Conservation (phyloP, 2,113 vertebrate genomes). For the Oceanodroma tethys region DNA sequence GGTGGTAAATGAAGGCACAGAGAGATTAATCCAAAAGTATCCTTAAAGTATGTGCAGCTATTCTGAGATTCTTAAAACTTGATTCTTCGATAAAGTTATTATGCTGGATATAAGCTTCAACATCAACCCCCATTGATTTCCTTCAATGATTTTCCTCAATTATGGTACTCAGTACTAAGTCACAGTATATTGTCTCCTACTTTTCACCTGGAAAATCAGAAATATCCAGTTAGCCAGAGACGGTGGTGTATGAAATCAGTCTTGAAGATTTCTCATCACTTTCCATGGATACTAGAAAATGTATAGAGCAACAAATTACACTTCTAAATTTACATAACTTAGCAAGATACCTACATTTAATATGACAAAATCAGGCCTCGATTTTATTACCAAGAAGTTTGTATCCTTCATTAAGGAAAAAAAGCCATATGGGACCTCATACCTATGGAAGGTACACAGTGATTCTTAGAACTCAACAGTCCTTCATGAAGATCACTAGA, state of each 20-base stretch:
- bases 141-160: not conserved
- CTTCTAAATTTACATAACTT: not conserved
- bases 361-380: not conserved
- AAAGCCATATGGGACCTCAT: not conserved
- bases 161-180: not conserved
- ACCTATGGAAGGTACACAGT: not conserved
- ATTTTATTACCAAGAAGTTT: not conserved
- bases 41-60: not conserved
- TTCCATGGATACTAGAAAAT: not conserved
- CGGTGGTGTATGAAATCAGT: not conserved
- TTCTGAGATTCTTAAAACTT: not conserved
- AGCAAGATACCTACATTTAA: not conserved
- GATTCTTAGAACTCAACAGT: not conserved
- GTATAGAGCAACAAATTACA: not conserved
- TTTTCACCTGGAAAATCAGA: not conserved
- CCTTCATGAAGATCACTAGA: not conserved
- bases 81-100: not conserved
- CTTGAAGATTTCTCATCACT: not conserved
- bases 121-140: fast-evolving
- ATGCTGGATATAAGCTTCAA: not conserved
- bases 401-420: not conserved
- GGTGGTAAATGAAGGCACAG: not conserved
- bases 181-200: not conserved
- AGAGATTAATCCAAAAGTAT: not conserved
- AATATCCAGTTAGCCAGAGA: not conserved